Base-by-base conservation (phyloP, 2,888 invertebrate genomes). In the Calliphora vomitoria region DNA sequence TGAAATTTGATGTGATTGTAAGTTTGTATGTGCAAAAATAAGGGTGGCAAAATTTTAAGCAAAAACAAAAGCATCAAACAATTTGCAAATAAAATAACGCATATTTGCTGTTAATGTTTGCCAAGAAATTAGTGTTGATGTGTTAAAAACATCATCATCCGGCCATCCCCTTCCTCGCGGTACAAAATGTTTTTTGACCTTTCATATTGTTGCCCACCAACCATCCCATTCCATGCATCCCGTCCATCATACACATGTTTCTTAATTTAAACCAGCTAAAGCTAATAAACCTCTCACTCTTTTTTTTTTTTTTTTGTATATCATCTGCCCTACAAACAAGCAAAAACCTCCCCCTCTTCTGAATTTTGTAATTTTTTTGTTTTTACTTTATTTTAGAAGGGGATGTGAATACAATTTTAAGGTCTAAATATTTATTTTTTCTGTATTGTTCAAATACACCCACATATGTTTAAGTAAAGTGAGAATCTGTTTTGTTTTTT, bases 221-320 rank as follows among this genome's bases (percentile, higher is more conserved):
- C 18, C 38, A 41, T n/a, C 38, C 35, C 8, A 44, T 41, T n/a
- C 44, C n/a, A 62, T 0, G n/a, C 1, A 60, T 50, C 58, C 18
- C 5, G 68, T 47, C 75, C 69, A 64, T 50, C 58, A 69, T 82
- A 84, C 87, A 87, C 82, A 87, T 87, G 85, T 85, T 87, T 87
- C 82, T 85, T 87, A 87, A 87, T 87, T 87, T 87, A 50, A 75
- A 85, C 87, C 87, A 82, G 85, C 85, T 66, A 87, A 85, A 79
- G 87, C 79, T 87, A 87, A 87, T 87, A 85, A 87, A 87, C 62
- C 79, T 82, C 74, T 25, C 8, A 58, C 53, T 55, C 31, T 20
- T 53, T 5, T 15, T 10, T 6, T 6, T 15, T 18, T 35, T 47
- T n/a, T 18, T 11, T 8, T 35, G 0, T 15, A 20, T 64, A 38